Conservation (phyloP, 2,888 invertebrate genomes). For the Hermodice carunculata region DNA sequence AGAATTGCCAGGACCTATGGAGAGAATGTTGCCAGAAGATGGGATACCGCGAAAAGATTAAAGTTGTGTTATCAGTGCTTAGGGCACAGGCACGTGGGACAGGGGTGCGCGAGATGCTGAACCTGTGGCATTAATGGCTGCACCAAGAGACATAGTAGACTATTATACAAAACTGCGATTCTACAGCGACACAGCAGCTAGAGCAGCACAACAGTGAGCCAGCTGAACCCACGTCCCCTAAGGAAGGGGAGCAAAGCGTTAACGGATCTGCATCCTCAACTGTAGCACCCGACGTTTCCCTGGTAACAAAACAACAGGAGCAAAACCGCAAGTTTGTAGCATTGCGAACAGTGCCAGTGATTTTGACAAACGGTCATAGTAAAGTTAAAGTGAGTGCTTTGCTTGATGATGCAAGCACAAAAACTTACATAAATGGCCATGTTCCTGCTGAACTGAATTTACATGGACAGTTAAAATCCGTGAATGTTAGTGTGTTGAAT, state of each 20-base stretch:
- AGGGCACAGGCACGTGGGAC: conserved; percentile 8
- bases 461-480: not conserved
- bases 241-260: not conserved
- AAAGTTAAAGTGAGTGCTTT: conserved; percentile 1
- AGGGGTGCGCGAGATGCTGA: not conserved
- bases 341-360: conserved; percentile 7
- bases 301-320: not conserved
- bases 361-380: not conserved
- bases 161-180: conserved; percentile 4
- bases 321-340: not conserved
- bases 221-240: not conserved
- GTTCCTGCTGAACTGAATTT: not conserved
- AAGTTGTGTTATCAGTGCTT: conserved; percentile 20
- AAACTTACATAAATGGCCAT: not conserved
- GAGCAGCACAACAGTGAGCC: no score
- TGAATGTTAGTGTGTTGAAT: no score
- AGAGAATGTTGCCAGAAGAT: conserved; percentile 4
- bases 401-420: no score
- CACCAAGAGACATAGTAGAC: conserved; percentile 15
- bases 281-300: not conserved
- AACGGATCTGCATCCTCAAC: not conserved
- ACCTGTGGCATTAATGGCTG: conserved; percentile 19
- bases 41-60: conserved; percentile 15
- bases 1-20: conserved; percentile 12
- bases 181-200: not conserved